A percentile compares a stretch with the other conserved stretches of the same genome.
Evolutionary conservation across 2,113 vertebrate genomes (phyloP).

Genomic region (Otus sunia): DNA sequence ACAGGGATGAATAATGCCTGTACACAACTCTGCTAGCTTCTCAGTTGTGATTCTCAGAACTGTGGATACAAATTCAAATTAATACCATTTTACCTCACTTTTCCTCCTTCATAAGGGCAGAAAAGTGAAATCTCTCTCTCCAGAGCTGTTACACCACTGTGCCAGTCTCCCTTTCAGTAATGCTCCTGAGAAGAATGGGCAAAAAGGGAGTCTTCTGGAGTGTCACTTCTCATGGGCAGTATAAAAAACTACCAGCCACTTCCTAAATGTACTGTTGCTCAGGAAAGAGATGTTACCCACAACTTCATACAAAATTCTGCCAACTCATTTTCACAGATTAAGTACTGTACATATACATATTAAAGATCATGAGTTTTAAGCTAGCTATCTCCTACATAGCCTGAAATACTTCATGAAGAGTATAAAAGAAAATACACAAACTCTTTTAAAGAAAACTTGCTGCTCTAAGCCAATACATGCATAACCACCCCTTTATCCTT

Average conservation of each 20-base stretch:
- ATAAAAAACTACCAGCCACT: background rate
- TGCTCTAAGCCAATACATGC: background rate
- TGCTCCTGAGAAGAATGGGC: background rate
- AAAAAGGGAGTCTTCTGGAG: background rate
- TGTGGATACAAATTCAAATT: background rate
- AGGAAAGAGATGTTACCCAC: background rate
- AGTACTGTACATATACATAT: background rate
- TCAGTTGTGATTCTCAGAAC: background rate
- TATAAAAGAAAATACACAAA: background rate
- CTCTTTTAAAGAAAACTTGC: background rate
- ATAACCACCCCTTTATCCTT: background rate
- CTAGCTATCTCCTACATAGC: background rate
- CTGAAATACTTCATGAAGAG: background rate
- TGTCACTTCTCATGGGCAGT: background rate
- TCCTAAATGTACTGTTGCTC: background rate
- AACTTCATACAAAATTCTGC: background rate
- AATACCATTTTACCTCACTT: background rate
- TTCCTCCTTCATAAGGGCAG: background rate
- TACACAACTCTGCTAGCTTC: background rate
- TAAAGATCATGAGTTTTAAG: background rate
- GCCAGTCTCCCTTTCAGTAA: background rate
- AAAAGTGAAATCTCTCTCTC: background rate
- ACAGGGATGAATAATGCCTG: background rate
- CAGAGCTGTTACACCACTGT: background rate
- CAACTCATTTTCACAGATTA: background rate